Evolutionary conservation across 1,140 invertebrate species (phyloP).

Genomic region (Whitmania pigra): DNA sequence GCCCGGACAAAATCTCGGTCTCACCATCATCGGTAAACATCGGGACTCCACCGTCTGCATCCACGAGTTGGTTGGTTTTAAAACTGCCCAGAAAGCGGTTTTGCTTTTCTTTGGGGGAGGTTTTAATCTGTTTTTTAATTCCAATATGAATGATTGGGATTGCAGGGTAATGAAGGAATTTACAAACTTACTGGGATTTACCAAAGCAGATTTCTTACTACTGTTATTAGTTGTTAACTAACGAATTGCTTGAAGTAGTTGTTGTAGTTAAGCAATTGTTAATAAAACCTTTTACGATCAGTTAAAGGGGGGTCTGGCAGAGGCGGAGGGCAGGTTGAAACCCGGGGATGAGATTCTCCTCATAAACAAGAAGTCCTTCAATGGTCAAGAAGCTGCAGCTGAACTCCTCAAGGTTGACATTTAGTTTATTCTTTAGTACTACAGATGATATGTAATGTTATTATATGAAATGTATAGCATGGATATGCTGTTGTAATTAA

Average conservation of each 20-base stretch:
- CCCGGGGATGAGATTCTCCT: conserved; percentile 80
- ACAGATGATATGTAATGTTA: not conserved
- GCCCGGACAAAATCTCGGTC: conserved; percentile 75
- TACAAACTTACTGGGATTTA: not conserved
- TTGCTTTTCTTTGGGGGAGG: not conserved
- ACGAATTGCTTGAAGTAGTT: not conserved
- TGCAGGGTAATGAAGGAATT: not conserved
- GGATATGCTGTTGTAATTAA: not conserved
- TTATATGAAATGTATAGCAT: not conserved
- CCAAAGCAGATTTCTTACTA: not conserved
- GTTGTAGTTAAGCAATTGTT: not conserved
- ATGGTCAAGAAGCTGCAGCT: conserved; percentile 66
- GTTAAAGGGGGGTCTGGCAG: conserved; percentile 76
- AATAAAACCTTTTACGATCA: conserved; percentile 38
- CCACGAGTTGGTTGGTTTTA: conserved; percentile 70
- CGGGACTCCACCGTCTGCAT: conserved; percentile 80
- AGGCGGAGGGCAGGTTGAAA: conserved; percentile 77
- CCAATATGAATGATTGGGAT: not conserved
- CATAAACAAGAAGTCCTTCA: conserved; percentile 76
- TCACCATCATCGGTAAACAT: conserved; percentile 75
- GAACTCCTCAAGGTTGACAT: conserved; percentile 60
- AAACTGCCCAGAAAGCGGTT: not conserved
- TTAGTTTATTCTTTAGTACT: not conserved
- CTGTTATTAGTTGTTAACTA: not conserved
- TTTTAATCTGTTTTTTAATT: not conserved